Conservation (phyloP, 2,113 vertebrate species). For the Holacanthus passer region DNA sequence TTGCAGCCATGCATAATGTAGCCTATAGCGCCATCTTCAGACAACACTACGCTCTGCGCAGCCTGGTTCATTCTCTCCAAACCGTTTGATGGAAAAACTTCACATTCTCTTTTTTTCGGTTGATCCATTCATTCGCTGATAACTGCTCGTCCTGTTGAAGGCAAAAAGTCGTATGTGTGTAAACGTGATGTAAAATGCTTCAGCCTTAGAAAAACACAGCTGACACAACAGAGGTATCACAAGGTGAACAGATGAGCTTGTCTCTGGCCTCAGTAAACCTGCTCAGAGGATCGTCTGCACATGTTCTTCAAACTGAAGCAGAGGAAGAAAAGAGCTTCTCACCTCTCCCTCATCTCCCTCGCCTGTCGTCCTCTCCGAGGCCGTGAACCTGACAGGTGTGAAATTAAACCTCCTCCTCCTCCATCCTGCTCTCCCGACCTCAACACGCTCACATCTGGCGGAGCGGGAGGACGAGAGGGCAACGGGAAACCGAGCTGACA, state of each 20-base stretch:
- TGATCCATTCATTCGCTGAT: not conserved
- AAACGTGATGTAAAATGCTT: not conserved
- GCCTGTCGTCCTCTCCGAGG: slow-evolving; percentile 30
- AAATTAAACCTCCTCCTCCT: slow-evolving; percentile 58
- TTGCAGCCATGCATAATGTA: too few relatives aligned
- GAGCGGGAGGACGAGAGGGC: not conserved
- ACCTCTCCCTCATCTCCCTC: slow-evolving; percentile 35
- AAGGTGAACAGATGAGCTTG: not conserved
- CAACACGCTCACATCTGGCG: slow-evolving; percentile 60
- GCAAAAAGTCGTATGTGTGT: too few relatives aligned
- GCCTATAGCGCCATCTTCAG: too few relatives aligned
- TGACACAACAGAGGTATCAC: not conserved
- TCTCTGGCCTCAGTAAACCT: not conserved
- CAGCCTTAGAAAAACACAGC: not conserved
- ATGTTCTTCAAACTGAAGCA: slow-evolving; percentile 47
- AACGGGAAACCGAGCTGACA: not conserved
- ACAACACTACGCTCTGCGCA: too few relatives aligned
- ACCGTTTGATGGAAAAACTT: too few relatives aligned
- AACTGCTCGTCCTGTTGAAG: not conserved
- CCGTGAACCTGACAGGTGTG: slow-evolving; percentile 59
- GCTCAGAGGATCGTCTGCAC: not conserved
- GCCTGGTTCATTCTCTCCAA: too few relatives aligned
- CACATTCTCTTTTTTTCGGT: too few relatives aligned
- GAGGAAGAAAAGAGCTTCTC: slow-evolving; percentile 34
- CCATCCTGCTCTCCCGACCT: slow-evolving; percentile 40